Base-by-base conservation (phyloP, 2,113 vertebrate species). In the Sigmodon hispidus region DNA sequence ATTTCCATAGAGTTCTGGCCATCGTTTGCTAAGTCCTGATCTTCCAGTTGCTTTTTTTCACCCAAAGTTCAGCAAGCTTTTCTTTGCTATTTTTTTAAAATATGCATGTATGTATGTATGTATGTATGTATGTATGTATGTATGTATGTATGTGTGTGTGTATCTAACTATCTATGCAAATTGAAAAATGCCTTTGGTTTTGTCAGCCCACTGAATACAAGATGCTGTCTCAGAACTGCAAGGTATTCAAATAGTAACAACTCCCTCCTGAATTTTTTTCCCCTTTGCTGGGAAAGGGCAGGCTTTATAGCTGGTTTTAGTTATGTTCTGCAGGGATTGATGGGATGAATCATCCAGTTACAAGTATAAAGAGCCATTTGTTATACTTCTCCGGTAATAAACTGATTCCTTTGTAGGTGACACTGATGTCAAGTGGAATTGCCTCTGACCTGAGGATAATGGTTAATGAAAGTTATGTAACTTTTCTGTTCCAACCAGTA, bases 11-110 rank as follows among this genome's bases (percentile, higher is more conserved):
- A 0, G 99, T 99, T 90, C 99, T 98, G 24, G 99, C 99, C 99
- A 99, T 99, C 98, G 99, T 99, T 98, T 99, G 99, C 45, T 99
- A 99, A 48, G 99, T 99, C 99, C 99, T 99, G 94, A 99, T 99
- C 98, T 99, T 99, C 93, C 99, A 99, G 98, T 99, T 99, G 94
- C 99, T 99, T 95, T 99, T 99, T 96, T 99, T 99, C 76, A 99
- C 99, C 99, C 99, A 99, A 94, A 99, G 98, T 97, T 99, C 99
- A 3, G 99, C 99, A 97, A 99, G 98, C 98, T 99, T 99, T 97
- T 99, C 99, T 96, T 61, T 61, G 59, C n/a, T n/a, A n/a, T n/a
- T n/a, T n/a, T n/a, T n/a, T n/a, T n/a, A n/a, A n/a, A n/a, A n/a
- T n/a, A n/a, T n/a, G n/a, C n/a, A n/a, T n/a, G n/a, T n/a, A n/a